Base-by-base conservation (phyloP, 2,888 invertebrate species). In the Limnephilus marmoratus region DNA sequence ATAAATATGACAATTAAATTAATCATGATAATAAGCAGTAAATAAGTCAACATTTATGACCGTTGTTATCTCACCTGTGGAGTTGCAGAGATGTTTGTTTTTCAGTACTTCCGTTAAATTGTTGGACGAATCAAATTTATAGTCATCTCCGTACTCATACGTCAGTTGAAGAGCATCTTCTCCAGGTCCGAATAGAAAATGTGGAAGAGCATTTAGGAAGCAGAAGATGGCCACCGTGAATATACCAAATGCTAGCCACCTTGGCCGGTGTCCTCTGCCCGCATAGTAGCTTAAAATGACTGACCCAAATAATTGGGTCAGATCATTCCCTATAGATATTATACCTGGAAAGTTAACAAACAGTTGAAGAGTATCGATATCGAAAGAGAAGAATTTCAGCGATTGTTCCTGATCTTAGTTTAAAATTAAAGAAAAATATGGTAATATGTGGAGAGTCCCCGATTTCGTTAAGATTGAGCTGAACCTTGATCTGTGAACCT, bases 281-380 rank as follows among this genome's bases (percentile, higher is more conserved):
- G 97, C 97, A 94, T 97, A 97, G 94, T 97, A 97, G 93, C 97
- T 97, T 93, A 98, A 94, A 37, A 97, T 96, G 29, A 97, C 96
- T 3, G 97, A 97, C 53, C 97, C 97, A 94, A 97, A 95, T 92
- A 97, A 95, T 94, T 97, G 97, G 94, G 97, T 97, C 93, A 98
- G 97, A 94, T 98, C 98, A 94, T 98, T 98, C 53, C 98, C 98
- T 92, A 97, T 97, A 87, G 97, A 97, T 94, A 97, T 97, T 94
- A 98, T 96, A 92, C 97, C 97, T 97, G 94, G 41, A 94, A 91
- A 49, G 11, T 2, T n/a, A 9, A 68, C 45, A 45, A 45, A 15
- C 9, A 49, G 3, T 49, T 49, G 49, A 49, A 49, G 3, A 49
- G 3, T n/a, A 15, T 49, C 13, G 13, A 3, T 49, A 3, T 15